Conservation (phyloP, 1,140 invertebrate genomes). For the Ridgeia piscesae region DNA sequence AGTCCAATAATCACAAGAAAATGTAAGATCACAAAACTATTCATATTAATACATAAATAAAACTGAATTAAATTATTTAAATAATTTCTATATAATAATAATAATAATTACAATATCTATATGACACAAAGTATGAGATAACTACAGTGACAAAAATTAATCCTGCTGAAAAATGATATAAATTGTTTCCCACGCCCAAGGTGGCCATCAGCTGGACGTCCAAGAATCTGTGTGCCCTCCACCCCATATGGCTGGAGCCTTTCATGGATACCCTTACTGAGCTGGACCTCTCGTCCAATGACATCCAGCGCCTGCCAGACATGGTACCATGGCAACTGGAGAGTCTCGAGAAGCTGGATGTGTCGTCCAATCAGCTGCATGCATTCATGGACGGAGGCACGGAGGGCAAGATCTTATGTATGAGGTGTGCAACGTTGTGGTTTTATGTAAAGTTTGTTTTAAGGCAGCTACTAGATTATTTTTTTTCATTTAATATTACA, state of each 20-base stretch:
- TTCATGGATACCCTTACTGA: neutral
- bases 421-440: neutral
- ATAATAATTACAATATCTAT: no score
- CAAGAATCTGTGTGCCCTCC: neutral
- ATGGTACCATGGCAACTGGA: slow-evolving; percentile 23
- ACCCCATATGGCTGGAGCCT: neutral
- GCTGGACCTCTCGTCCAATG: slow-evolving; percentile 18
- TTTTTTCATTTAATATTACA: no score
- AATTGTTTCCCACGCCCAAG: neutral
- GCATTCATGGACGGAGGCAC: neutral
- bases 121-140: no score
- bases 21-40: no score
- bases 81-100: no score
- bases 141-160: no score
- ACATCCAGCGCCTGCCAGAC: slow-evolving; percentile 21
- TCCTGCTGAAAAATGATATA: no score
- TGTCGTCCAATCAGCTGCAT: slow-evolving; percentile 19
- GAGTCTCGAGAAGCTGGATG: slow-evolving; percentile 15
- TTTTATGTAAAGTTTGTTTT: neutral
- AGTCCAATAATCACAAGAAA: no score
- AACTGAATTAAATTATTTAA: no score
- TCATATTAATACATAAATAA: no score
- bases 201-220: slow-evolving; percentile 3
- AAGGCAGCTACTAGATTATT: no score
- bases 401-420: neutral